These are phyloP conservation scores for Pandemis corylana DNA, from an alignment of 2,888 invertebrate species.

Conservation along the genomic window DNA sequence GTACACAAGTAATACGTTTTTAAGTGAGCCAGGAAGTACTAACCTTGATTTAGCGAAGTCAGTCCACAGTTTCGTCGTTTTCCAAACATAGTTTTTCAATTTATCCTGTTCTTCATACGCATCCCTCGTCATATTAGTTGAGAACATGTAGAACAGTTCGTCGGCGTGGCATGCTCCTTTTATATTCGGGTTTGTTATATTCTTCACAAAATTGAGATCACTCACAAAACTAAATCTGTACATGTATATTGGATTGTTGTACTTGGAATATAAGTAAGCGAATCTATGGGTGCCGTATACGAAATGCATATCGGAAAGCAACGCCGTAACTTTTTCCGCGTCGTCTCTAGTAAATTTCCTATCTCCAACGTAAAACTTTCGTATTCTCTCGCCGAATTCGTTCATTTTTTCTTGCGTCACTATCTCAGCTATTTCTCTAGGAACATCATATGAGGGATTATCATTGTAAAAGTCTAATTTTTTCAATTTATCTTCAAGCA, in stretches of 20 bases:
- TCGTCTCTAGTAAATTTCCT: constrained; percentile 47
- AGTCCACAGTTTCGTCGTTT: constrained; percentile 69
- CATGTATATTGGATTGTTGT: constrained; percentile 47
- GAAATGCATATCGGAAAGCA: constrained; percentile 49
- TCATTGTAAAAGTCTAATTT: constrained; percentile 42
- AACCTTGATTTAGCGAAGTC: constrained; percentile 75
- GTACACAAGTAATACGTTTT: not conserved
- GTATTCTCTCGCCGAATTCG: constrained; percentile 50
- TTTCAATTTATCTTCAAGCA: constrained; percentile 35
- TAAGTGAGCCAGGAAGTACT: constrained; percentile 33
- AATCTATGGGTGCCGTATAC: constrained; percentile 50
- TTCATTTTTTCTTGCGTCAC: constrained; percentile 43
- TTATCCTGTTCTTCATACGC: constrained; percentile 55
- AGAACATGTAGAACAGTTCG: constrained; percentile 70
- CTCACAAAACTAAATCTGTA: constrained; percentile 54
- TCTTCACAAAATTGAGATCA: constrained; percentile 53
- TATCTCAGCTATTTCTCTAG: constrained; percentile 43
- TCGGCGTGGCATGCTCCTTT: constrained; percentile 72
- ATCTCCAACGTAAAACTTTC: constrained; percentile 48
- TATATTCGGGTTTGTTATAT: constrained; percentile 39
- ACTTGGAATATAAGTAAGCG: constrained; percentile 45
- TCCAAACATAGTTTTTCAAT: constrained; percentile 55
- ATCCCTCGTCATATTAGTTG: constrained; percentile 57
- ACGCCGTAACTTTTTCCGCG: constrained; percentile 38
- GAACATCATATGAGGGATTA: constrained; percentile 40